phyloP scores from a whole-genome alignment of 1,140 invertebrate genomes.

The Teleopsis dalmanni region DNA sequence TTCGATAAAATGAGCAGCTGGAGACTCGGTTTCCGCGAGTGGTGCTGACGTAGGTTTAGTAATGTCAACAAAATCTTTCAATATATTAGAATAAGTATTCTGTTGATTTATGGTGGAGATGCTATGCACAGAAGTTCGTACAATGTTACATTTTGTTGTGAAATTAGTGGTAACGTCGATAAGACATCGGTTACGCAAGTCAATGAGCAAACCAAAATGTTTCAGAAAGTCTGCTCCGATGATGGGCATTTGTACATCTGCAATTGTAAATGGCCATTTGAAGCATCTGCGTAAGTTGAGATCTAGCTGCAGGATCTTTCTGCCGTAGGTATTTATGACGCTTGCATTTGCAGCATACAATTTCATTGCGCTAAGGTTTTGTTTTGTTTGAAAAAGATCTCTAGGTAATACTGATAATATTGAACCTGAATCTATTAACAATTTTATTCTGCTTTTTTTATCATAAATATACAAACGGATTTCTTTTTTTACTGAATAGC shows the following conservation, averaged over 20 bases:
- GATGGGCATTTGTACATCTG: background rate
- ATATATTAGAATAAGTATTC: background rate
- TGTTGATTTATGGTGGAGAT: no score
- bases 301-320: background rate
- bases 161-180: background rate
- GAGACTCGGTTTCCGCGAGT: background rate
- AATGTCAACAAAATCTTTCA: background rate
- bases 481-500: background rate
- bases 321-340: background rate
- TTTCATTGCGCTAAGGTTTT: background rate
- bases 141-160: no score
- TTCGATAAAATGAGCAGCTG: background rate
- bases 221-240: conserved; percentile 1
- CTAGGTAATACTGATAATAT: conserved; percentile 1
- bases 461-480: no score
- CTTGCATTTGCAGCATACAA: conserved; percentile 1
- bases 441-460: no score
- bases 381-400: background rate
- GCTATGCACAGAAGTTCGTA: no score
- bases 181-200: background rate
- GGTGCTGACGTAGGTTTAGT: background rate
- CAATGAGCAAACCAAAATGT: background rate
- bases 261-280: conserved; percentile 1
- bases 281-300: background rate
- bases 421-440: conserved; percentile 1